phyloP scores from a whole-genome alignment of 2,797 vertebrate species.

The Peromyscus nudipes region DNA sequence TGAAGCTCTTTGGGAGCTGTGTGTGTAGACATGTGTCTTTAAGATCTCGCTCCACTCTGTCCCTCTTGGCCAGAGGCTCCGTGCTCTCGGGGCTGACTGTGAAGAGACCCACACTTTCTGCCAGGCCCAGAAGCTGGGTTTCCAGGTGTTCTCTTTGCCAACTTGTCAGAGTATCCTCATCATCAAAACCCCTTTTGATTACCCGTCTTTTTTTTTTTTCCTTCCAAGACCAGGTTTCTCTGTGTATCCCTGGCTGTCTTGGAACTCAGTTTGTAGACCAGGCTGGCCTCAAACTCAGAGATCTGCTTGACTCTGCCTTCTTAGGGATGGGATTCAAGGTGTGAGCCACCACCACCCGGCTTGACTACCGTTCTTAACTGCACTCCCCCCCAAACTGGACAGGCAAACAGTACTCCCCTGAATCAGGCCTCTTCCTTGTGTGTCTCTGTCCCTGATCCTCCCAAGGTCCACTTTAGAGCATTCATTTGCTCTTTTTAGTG shows the following conservation, averaged over 20 bases:
- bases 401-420: not conserved
- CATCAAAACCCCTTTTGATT: not conserved
- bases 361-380: not conserved
- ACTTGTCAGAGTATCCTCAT: not conserved
- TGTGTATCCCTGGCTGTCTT: not conserved
- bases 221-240: not conserved
- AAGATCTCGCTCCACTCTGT: not conserved
- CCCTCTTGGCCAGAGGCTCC: not conserved
- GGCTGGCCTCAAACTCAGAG: not conserved
- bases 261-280: not conserved
- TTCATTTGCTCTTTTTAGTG: not conserved
- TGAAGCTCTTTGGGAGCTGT: constrained; percentile 35
- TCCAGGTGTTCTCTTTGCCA: not conserved
- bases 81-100: accelerated
- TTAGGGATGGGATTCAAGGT: not conserved
- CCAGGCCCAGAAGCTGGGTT: not conserved
- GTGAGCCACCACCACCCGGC: not conserved
- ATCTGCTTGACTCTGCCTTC: not conserved
- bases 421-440: not conserved
- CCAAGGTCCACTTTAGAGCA: too few species aligned
- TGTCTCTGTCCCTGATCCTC: not conserved
- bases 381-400: not conserved
- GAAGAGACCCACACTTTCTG: not conserved
- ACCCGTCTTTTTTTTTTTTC: not conserved
- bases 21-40: not conserved